Percentiles rank a stretch among this genome's conserved stretches.
Evolutionary conservation across 2,888 invertebrate species (phyloP).

Genomic region (Therioaphis trifolii): DNA sequence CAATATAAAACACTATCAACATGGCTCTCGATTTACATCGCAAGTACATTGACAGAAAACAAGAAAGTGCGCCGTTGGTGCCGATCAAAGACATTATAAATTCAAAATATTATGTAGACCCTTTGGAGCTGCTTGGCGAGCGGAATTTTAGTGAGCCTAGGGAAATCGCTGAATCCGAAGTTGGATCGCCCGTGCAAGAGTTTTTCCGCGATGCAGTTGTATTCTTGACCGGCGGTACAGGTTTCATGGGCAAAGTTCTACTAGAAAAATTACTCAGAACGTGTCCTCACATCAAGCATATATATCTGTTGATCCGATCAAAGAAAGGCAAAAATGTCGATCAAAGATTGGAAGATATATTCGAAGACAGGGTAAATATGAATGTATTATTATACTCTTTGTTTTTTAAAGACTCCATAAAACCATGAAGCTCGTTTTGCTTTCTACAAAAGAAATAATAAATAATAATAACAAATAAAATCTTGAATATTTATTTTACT

Average conservation of each 20-base stretch:
- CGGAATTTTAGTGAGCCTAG: constrained; percentile 64
- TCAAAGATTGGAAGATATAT: constrained; percentile 71
- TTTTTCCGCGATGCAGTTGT: constrained; percentile 79
- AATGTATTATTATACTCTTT: not conserved
- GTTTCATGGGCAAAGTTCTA: constrained; percentile 78
- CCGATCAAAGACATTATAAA: constrained; percentile 64
- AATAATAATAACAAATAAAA: too few relatives aligned
- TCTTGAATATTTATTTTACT: too few relatives aligned
- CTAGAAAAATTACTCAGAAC: constrained; percentile 77
- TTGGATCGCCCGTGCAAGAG: constrained; percentile 71
- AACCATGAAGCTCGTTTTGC: too few relatives aligned
- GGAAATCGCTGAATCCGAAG: constrained; percentile 61
- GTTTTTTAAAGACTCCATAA: too few relatives aligned
- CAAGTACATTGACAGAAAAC: constrained; percentile 54
- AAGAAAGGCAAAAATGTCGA: constrained; percentile 72
- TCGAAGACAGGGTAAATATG: constrained; percentile 66
- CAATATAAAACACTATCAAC: too few relatives aligned
- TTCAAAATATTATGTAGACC: constrained; percentile 64
- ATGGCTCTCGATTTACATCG: constrained; percentile 64
- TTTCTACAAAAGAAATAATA: too few relatives aligned
- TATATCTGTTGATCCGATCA: constrained; percentile 74
- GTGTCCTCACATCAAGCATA: constrained; percentile 73
- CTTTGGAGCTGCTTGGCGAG: constrained; percentile 65
- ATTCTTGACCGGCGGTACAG: constrained; percentile 86
- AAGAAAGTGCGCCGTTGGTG: constrained; percentile 33